Evolutionary conservation across 1,140 invertebrate species (phyloP).

Genomic region (Euwallacea fornicatus): DNA sequence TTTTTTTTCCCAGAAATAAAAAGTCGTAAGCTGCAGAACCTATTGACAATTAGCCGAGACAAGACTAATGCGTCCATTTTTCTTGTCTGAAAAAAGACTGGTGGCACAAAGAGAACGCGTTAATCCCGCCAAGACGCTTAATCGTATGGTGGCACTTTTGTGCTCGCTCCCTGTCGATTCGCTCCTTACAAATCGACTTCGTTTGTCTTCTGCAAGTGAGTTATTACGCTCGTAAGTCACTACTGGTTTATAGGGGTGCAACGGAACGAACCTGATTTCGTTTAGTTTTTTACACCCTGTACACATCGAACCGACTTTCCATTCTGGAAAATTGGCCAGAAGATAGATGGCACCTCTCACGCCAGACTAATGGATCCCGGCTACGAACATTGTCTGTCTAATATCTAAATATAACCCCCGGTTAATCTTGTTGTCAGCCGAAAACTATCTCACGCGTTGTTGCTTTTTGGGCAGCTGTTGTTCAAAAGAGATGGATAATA

Average conservation of each 20-base stretch:
- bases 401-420: conserved; percentile 26
- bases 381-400: conserved; percentile 12
- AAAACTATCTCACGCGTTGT: conserved; percentile 23
- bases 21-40: too few relatives aligned
- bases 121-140: conserved; percentile 13
- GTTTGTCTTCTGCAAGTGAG: conserved; percentile 8
- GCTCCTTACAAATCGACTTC: conserved; percentile 8
- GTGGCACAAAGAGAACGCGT: conserved; percentile 3
- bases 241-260: background rate
- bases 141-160: conserved; percentile 9
- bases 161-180: conserved; percentile 11
- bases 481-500: conserved; percentile 6
- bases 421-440: conserved; percentile 23
- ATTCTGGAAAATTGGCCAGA: background rate
- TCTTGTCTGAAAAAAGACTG: conserved; percentile 1
- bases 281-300: background rate
- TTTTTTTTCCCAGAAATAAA: too few relatives aligned
- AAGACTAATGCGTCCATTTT: conserved; percentile 13
- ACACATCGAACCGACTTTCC: too few relatives aligned
- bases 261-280: background rate
- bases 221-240: conserved; percentile 10
- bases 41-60: conserved; percentile 11
- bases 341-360: background rate
- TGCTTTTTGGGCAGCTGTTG: conserved; percentile 23
- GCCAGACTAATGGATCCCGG: conserved; percentile 15